Conservation (phyloP, 2,797 vertebrate genomes). For the Babyrousa celebensis region DNA sequence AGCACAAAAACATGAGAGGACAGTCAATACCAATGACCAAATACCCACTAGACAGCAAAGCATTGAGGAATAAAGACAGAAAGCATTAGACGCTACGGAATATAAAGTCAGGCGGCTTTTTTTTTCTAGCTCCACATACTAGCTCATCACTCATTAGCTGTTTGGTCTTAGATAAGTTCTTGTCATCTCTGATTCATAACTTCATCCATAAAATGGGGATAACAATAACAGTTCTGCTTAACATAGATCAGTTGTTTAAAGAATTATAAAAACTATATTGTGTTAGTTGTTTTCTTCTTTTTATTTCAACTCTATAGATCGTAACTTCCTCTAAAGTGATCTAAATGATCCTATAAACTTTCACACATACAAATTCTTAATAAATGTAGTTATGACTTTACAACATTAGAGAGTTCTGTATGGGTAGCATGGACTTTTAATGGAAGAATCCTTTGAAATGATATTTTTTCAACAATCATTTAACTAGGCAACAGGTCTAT, state of each 20-base stretch:
- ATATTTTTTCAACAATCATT: background rate
- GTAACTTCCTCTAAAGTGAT: constrained; percentile 2
- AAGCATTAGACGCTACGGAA: background rate
- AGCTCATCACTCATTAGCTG: background rate
- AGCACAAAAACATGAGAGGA: background rate
- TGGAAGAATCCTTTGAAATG: background rate
- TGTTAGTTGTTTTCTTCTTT: background rate
- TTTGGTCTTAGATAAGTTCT: constrained; percentile 10
- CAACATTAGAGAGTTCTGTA: background rate
- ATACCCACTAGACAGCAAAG: background rate
- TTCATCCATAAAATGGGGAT: background rate
- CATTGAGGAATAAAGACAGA: background rate
- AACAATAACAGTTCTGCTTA: background rate
- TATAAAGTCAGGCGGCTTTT: background rate
- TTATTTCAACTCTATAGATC: background rate
- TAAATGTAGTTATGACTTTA: background rate
- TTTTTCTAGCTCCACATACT: background rate
- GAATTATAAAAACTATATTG: background rate
- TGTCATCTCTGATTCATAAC: background rate
- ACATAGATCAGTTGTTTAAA: background rate
- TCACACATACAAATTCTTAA: background rate
- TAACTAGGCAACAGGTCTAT: background rate
- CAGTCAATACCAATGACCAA: background rate
- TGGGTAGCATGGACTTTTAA: background rate
- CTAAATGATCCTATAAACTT: background rate